Percentiles rank a stretch among this genome's conserved stretches.
These are phyloP conservation scores for Amphilophus citrinellus DNA, from an alignment of 2,113 vertebrate species.

Conservation along the genomic window DNA sequence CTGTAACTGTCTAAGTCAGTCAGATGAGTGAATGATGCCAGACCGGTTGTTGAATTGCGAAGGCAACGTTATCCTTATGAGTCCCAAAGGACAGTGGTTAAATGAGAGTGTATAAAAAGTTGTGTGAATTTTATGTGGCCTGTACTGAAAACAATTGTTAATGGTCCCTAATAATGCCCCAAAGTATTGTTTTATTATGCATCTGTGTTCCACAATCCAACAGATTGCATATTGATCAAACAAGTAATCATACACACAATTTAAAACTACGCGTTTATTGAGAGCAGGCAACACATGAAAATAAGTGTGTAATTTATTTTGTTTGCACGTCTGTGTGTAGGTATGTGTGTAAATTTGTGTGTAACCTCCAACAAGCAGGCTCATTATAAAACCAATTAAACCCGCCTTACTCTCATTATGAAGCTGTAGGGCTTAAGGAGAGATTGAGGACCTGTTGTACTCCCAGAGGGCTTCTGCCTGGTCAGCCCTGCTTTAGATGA, in stretches of 20 bases:
- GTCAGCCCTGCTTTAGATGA: constrained; percentile 66
- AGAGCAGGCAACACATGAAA: neutral
- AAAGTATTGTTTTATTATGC: neutral
- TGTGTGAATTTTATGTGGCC: neutral
- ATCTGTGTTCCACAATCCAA: constrained; percentile 12
- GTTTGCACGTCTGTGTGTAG: constrained; percentile 23
- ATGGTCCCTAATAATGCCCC: neutral
- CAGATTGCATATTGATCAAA: constrained; percentile 15
- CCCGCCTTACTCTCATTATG: constrained; percentile 67
- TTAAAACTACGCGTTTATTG: constrained; percentile 6
- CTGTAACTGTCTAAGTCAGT: neutral
- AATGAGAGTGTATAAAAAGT: neutral
- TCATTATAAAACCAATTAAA: constrained; percentile 81
- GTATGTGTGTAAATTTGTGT: constrained; percentile 38
- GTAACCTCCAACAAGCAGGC: constrained; percentile 54
- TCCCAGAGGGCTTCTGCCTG: constrained; percentile 55
- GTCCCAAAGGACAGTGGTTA: neutral
- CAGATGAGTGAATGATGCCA: neutral
- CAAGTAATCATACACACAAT: constrained; percentile 19
- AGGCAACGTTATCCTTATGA: neutral
- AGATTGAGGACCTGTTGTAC: constrained; percentile 70
- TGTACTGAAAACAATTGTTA: neutral
- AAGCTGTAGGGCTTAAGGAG: constrained; percentile 62
- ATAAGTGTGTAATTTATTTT: constrained; percentile 22
- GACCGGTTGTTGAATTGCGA: neutral